Evolutionary conservation across 1,140 invertebrate species (phyloP).

Genomic region (Bilobella aurantiaca): DNA sequence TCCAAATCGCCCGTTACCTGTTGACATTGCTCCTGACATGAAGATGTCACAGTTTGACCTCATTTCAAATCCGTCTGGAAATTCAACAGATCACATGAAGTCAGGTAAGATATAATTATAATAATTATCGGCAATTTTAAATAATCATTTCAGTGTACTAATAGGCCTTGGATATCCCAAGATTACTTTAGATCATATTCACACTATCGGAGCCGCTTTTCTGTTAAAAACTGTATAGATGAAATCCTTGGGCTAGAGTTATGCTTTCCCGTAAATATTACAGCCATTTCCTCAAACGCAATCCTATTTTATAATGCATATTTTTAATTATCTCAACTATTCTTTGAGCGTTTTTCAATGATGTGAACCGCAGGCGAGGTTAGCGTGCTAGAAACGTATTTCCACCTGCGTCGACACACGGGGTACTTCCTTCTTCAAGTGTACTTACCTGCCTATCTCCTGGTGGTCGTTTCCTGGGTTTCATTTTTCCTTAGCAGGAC

Average conservation of each 20-base stretch:
- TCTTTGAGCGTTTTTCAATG: neutral
- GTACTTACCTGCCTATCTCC: constrained; percentile 45
- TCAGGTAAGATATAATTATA: no score
- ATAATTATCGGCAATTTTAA: no score
- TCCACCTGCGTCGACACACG: constrained; percentile 45
- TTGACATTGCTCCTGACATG: constrained; percentile 71
- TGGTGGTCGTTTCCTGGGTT: constrained; percentile 49
- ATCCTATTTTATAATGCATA: no score
- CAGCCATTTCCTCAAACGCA: no score
- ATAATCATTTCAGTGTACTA: no score
- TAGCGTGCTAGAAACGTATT: constrained; percentile 44
- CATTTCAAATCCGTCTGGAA: constrained; percentile 62
- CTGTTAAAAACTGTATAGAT: no score
- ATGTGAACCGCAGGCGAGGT: constrained; percentile 31
- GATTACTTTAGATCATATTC: no score
- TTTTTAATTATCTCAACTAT: no score
- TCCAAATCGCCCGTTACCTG: constrained; percentile 54
- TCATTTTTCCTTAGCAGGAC: constrained; percentile 46
- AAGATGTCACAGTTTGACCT: constrained; percentile 76
- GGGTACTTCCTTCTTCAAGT: constrained; percentile 50
- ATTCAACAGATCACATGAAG: constrained; percentile 51
- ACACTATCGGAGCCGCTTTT: no score
- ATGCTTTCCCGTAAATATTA: no score
- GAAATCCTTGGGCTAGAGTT: no score
- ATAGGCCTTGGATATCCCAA: no score